Percentiles rank a stretch among this genome's conserved stretches.
Evolutionary conservation across 2,113 vertebrate genomes (phyloP).

Genomic region (Chaenocephalus aceratus): DNA sequence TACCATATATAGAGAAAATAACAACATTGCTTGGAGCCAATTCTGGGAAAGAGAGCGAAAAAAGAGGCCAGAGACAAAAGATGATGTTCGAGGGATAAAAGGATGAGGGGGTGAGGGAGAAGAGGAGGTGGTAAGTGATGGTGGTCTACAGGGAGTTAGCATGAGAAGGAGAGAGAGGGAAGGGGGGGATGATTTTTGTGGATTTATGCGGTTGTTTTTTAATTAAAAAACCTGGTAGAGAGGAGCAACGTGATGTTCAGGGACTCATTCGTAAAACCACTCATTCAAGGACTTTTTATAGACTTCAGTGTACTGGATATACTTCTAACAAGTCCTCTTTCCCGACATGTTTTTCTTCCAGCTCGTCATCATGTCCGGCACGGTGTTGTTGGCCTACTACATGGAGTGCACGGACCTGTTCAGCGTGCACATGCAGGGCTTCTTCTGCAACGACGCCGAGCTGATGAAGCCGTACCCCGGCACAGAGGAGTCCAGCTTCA

Average conservation of each 20-base stretch:
- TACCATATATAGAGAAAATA: conserved; percentile 34
- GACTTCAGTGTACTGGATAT: not conserved
- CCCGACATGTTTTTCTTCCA: conserved; percentile 90
- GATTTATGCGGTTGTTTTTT: conserved; percentile 53
- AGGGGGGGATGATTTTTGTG: conserved; percentile 21
- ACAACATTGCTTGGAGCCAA: conserved; percentile 60
- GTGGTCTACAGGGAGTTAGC: conserved; percentile 32
- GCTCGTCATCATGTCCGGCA: conserved; percentile 99
- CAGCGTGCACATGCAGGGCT: conserved; percentile 96
- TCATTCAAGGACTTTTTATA: conserved; percentile 8
- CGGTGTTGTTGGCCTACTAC: conserved; percentile 97
- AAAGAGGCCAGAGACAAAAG: conserved; percentile 78
- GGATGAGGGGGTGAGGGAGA: conserved; percentile 71
- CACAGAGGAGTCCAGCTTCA: conserved; percentile 93
- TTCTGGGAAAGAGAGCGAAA: conserved; percentile 55
- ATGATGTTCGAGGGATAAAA: conserved; percentile 72
- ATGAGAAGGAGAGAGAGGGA: conserved; percentile 17
- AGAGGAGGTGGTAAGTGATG: conserved; percentile 67
- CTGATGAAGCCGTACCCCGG: conserved; percentile 98
- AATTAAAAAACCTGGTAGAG: conserved; percentile 39
- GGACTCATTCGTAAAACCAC: conserved; percentile 9
- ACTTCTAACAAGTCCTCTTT: conserved; percentile 31
- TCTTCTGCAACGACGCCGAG: conserved; percentile 98
- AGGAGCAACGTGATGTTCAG: conserved; percentile 41
- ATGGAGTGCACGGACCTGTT: conserved; percentile 98